Percentiles rank a stretch among this genome's conserved stretches.
Evolutionary conservation across 2,888 invertebrate genomes (phyloP).

Genomic region (Axea sp.): DNA sequence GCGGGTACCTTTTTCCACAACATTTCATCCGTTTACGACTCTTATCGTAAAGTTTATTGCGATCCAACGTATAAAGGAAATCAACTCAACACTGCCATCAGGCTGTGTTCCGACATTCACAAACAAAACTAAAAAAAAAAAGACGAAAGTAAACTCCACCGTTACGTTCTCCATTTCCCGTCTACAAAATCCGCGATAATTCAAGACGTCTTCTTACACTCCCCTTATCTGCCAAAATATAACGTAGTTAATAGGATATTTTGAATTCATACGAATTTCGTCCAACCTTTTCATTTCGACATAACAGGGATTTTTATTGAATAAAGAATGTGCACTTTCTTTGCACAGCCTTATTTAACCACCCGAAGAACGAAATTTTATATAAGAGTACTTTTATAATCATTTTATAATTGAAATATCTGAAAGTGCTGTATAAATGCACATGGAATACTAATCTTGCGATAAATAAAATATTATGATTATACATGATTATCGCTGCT

Average conservation of each 20-base stretch:
- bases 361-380: no score
- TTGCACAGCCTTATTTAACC: no score
- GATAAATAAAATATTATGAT: no score
- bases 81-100: slow-evolving; percentile 44
- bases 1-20: slow-evolving; percentile 42
- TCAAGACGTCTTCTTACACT: slow-evolving; percentile 37
- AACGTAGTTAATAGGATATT: slow-evolving; percentile 53
- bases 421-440: no score
- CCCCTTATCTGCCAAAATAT: slow-evolving; percentile 32
- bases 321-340: background rate
- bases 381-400: no score
- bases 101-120: slow-evolving; percentile 21
- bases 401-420: no score
- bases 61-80: slow-evolving; percentile 44
- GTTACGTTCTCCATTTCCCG: slow-evolving; percentile 29
- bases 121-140: slow-evolving; percentile 44
- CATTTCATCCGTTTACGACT: slow-evolving; percentile 52
- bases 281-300: slow-evolving; percentile 34
- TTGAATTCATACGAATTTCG: slow-evolving; percentile 41
- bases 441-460: no score
- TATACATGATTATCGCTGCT: no score
- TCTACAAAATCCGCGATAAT: slow-evolving; percentile 49
- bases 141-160: slow-evolving; percentile 8
- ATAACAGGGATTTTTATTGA: background rate
- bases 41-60: slow-evolving; percentile 51